A percentile compares a stretch with the other conserved stretches of the same genome.
phyloP scores from a whole-genome alignment of 2,113 vertebrate species.

The Mandrillus leucophaeus region DNA sequence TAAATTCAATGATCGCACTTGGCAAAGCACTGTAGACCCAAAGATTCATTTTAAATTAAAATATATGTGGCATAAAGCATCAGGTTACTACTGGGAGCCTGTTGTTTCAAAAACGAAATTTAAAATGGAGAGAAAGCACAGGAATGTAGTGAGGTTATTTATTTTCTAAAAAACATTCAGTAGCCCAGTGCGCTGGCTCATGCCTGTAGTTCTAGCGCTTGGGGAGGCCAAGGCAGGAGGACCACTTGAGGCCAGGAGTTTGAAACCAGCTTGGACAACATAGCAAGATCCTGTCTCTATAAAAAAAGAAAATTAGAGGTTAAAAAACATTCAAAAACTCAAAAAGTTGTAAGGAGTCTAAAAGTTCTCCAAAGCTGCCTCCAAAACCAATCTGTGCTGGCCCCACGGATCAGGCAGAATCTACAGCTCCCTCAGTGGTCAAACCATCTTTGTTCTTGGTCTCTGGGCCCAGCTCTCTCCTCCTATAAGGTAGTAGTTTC shows the following conservation, averaged over 20 bases:
- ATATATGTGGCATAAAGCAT: background rate
- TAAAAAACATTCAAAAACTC: background rate
- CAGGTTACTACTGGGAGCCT: background rate
- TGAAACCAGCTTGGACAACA: too few relatives aligned
- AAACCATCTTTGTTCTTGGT: background rate
- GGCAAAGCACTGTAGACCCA: background rate
- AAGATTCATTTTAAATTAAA: slow-evolving; percentile 57
- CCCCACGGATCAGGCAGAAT: background rate
- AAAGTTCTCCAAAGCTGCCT: background rate
- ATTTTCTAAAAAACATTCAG: background rate
- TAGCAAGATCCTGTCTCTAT: too few relatives aligned
- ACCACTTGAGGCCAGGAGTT: too few relatives aligned
- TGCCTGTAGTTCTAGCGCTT: too few relatives aligned
- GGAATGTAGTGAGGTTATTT: background rate
- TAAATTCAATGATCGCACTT: slow-evolving; percentile 39
- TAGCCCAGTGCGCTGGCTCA: too few relatives aligned
- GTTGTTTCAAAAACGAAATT: slow-evolving; percentile 13
- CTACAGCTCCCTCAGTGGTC: background rate
- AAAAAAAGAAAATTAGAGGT: too few relatives aligned
- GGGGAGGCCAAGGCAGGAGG: too few relatives aligned
- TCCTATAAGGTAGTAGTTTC: background rate
- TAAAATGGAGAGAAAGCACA: background rate
- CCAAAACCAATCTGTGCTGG: background rate
- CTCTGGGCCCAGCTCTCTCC: background rate
- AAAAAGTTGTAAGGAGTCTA: background rate